These are phyloP conservation scores for Heliconius charithonia DNA, from an alignment of 2,888 invertebrate species.

Conservation along the genomic window DNA sequence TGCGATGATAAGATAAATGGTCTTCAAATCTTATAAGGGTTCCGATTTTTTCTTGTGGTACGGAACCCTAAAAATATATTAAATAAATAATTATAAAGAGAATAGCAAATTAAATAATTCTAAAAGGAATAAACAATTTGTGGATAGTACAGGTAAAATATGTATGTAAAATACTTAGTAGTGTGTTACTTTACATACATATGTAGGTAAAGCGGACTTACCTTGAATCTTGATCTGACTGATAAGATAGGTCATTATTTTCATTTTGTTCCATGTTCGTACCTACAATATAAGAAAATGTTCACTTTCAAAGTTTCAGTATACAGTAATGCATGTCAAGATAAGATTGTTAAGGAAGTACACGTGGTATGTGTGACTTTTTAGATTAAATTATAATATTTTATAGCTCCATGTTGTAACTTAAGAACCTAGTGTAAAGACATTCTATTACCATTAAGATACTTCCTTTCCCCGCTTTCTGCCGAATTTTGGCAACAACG, in stretches of 20 bases:
- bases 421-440: too few species aligned
- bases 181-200: background rate
- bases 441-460: too few species aligned
- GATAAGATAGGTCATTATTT: conserved; percentile 55
- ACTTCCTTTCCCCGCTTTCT: too few species aligned
- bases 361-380: too few species aligned
- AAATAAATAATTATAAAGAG: background rate
- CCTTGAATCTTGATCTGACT: conserved; percentile 61
- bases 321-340: too few species aligned
- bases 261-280: conserved; percentile 59
- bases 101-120: background rate
- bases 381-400: too few species aligned
- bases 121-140: background rate
- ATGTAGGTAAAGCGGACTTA: conserved; percentile 44
- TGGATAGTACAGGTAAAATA: background rate
- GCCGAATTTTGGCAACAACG: too few species aligned
- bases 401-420: too few species aligned
- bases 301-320: background rate
- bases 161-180: conserved; percentile 2
- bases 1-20: too few species aligned
- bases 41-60: too few species aligned
- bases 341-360: too few species aligned
- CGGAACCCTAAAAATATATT: background rate
- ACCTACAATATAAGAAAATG: conserved; percentile 52
- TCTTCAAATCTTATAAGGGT: too few species aligned